Base-by-base conservation (phyloP, 2,113 vertebrate species). In the Puntigrus tetrazona region DNA sequence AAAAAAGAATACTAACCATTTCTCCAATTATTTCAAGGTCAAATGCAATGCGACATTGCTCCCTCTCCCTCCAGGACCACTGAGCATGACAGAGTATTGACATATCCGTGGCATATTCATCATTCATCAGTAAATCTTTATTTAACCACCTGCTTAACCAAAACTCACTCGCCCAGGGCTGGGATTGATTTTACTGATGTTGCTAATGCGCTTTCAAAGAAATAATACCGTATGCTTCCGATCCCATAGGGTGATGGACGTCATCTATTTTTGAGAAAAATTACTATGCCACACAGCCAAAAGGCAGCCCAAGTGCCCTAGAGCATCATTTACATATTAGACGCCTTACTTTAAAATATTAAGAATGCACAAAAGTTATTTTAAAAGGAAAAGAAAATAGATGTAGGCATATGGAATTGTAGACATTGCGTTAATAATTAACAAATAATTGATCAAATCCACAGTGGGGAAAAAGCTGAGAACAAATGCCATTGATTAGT, bases 151-250 rank as follows among this genome's bases (percentile, higher is more conserved):
- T 36, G 31, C 63, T 77, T 36, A 81, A 47, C 55, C 11, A 41
- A 57, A 82, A 18, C 31, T 4, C n/a, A 41, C 50, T 22, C n/a
- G 72, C 73, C 25, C 34, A n/a, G 29, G 82, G 59, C 11, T n/a
- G 47, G 3, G 18, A 86, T 78, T 27, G 72, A 87, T 83, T 86
- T 52, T 81, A 69, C 8, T 63, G 16, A 77, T 34, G 86, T 85
- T 81, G 81, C 52, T 89, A 89, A 91, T 88, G 31, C 22, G 2
- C 50, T 78, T 89, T 73, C 70, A 84, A 86, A 86, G 85, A 90
- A 90, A 90, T 90, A 88, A 88, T 3, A 13, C 20, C 2, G 10
- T 20, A 36, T 22, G 50, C 38, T 45, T 73, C 67, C 34, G 34
- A 22, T n/a, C 67, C 34, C 67, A 70, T 1, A 38, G 34, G 34